Base-by-base conservation (phyloP, 2,888 invertebrate species). In the Pollenia amentaria region DNA sequence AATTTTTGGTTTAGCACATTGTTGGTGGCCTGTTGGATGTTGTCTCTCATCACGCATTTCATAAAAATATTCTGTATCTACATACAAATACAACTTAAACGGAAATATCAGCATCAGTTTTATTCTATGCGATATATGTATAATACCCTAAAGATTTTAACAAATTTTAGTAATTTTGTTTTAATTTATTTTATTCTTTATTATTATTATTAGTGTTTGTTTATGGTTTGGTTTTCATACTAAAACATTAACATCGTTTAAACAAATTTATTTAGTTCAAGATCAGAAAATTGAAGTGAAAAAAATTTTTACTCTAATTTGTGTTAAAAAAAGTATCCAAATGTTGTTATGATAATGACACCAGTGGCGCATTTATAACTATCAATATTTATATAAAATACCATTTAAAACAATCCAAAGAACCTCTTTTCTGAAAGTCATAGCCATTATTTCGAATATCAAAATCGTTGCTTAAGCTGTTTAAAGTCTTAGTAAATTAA, bases 1-100 rank as follows among this genome's bases (percentile, higher is more conserved):
- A 51, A 67, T 72, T 78, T 69, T 65, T 51, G 57, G 64, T 77
- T 83, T 46, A 72, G 65, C 42, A 65, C 18, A 38, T 72, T 78
- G 46, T 69, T 12, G 48, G 48, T 48, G 42, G 21, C 29, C 29
- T 48, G 46, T 51, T 60, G 62, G 11, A 67, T 40, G 38, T 55
- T 46, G 11, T 62, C 40, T 60, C 48, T 40, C 10, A 3, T 64
- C 40, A 51, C 57, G 67, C 48, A 55, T 12, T 79, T 79, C 29
- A n/a, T 11, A 16, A 51, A 38, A 53, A 11, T 0, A 60, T 10
- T 53, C 44, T 29, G 8, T 62, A 79, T 29, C 18, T 75, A 40
- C 44, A 57, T 9, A 67, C 12, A 53, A 29, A 42, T 18, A 42
- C 9, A 76, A 42, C 48, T 29, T 16, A 16, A 29, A 16, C 16